phyloP scores from a whole-genome alignment of 2,797 vertebrate genomes.

The Lophotriccus pileatus region DNA sequence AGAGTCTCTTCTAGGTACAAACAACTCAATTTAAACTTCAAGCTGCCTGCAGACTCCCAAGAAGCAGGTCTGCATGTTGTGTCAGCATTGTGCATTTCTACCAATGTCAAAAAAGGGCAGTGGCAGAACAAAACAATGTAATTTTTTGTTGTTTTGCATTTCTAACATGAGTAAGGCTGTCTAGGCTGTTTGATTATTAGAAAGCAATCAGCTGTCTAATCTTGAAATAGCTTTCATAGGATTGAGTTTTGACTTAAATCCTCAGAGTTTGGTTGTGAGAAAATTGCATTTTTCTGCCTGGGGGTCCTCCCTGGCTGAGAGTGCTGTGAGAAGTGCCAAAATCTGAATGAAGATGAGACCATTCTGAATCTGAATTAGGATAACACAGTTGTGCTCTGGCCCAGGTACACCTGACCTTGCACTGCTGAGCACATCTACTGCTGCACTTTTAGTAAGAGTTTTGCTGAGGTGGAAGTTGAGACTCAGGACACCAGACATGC shows the following conservation, averaged over 20 bases:
- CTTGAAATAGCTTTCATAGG: background rate
- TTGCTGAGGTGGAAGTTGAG: rapidly evolving
- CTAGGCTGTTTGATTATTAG: background rate
- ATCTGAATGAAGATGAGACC: background rate
- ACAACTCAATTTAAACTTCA: background rate
- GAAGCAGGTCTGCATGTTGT: background rate
- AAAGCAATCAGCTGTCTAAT: background rate
- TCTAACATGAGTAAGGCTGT: background rate
- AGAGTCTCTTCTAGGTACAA: background rate
- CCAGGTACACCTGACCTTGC: background rate
- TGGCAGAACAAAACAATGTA: background rate
- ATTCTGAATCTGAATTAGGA: background rate
- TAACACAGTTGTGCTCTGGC: background rate
- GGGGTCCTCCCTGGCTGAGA: background rate
- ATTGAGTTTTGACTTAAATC: background rate
- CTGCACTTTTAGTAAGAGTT: background rate
- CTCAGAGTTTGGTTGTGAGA: background rate
- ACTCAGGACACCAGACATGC: background rate
- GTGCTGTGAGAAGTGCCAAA: background rate
- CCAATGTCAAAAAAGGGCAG: background rate
- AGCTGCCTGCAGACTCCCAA: background rate
- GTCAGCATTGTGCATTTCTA: background rate
- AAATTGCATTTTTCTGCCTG: background rate
- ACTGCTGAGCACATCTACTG: background rate
- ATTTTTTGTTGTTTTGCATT: background rate